These are phyloP conservation scores for Haliclystus octoradiatus DNA, from an alignment of 30 jellyfish, hydroid and myxozoan genomes.

Conservation along the genomic window DNA sequence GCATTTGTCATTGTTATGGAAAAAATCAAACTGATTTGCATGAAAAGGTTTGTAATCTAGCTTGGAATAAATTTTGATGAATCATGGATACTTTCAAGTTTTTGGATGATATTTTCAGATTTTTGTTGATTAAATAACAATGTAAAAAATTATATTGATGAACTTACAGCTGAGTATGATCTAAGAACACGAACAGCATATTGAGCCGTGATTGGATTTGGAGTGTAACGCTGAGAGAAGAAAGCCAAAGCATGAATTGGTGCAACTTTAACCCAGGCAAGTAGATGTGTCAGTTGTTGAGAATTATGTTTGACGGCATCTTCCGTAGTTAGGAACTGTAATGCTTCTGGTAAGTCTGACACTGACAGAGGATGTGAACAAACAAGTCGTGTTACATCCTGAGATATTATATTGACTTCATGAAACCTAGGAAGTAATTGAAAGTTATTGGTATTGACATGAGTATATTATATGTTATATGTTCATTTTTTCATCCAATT, in stretches of 20 bases:
- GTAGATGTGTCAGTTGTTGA: constrained; percentile 53
- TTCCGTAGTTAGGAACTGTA: constrained; percentile 58
- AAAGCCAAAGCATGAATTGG: constrained; percentile 92
- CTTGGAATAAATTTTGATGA: too few relatives aligned
- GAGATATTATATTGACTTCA: constrained; percentile 36
- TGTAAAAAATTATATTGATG: too few relatives aligned
- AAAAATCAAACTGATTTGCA: too few relatives aligned
- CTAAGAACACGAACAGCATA: constrained; percentile 89
- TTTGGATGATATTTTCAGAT: too few relatives aligned
- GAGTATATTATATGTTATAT: too few relatives aligned
- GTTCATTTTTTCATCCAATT: too few relatives aligned
- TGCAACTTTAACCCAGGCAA: constrained; percentile 83
- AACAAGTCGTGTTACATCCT: constrained; percentile 78
- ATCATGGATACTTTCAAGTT: too few relatives aligned
- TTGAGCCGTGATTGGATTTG: constrained; percentile 90
- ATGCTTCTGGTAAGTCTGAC: constrained; percentile 82
- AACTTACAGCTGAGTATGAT: constrained; percentile 80
- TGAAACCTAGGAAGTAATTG: constrained; percentile 55
- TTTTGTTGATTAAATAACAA: too few relatives aligned
- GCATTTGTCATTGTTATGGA: too few relatives aligned
- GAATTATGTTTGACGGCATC: constrained; percentile 36
- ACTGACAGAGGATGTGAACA: constrained; percentile 67
- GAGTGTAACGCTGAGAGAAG: constrained; percentile 83
- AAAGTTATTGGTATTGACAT: too few relatives aligned
- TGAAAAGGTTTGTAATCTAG: too few relatives aligned